Conservation (phyloP, 2,797 vertebrate species). For the Buceros bicornis region DNA sequence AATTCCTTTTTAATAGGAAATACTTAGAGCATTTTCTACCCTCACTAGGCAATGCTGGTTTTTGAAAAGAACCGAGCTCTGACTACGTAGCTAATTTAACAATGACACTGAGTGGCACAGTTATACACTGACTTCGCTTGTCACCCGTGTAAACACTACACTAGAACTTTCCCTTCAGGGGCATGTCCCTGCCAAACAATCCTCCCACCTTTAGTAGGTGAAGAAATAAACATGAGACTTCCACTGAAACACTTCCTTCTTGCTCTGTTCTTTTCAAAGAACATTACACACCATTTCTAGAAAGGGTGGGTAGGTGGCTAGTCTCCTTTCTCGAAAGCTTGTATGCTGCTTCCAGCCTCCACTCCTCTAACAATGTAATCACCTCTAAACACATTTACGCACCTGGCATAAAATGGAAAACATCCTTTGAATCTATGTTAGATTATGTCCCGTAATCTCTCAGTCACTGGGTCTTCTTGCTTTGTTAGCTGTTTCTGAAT, state of each 20-base stretch:
- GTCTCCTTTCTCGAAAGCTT: background rate
- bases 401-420: background rate
- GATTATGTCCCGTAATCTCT: background rate
- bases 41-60: background rate
- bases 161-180: background rate
- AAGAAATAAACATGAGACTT: background rate
- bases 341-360: background rate
- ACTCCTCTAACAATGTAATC: background rate
- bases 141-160: background rate
- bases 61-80: background rate
- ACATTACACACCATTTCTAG: background rate
- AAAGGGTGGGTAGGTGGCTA: background rate
- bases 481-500: background rate
- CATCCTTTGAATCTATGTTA: background rate
- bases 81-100: background rate
- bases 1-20: background rate
- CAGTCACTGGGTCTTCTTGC: background rate
- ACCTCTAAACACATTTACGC: background rate
- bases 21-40: background rate
- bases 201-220: background rate
- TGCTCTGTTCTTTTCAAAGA: background rate
- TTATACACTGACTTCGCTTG: background rate
- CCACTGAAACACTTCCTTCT: background rate
- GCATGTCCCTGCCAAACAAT: background rate
- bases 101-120: background rate